These are phyloP conservation scores for Tridacna gigas DNA, from an alignment of 2,888 invertebrate genomes.

Conservation along the genomic window DNA sequence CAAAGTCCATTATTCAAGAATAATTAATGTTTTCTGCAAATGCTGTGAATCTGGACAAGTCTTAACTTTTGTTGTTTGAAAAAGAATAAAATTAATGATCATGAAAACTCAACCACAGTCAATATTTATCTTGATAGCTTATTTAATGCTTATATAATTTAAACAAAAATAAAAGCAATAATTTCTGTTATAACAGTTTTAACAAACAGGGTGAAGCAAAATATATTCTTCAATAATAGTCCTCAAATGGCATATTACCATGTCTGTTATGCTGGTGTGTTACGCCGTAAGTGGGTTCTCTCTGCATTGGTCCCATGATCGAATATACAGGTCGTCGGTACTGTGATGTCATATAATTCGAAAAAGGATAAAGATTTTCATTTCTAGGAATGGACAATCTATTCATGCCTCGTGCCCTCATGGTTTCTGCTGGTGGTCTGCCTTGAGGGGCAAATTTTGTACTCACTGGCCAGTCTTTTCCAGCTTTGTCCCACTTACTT, in stretches of 20 bases:
- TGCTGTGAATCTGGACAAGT: too few relatives aligned
- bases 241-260: conserved; percentile 83
- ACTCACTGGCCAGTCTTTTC: conserved; percentile 79
- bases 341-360: conserved; percentile 84
- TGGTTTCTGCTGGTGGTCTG: conserved; percentile 78
- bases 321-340: conserved; percentile 83
- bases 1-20: too few relatives aligned
- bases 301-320: conserved; percentile 83
- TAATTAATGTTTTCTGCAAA: too few relatives aligned
- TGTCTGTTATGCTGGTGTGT: conserved; percentile 83
- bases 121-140: too few relatives aligned
- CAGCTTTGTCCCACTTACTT: conserved; percentile 73
- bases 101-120: too few relatives aligned
- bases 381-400: conserved; percentile 74
- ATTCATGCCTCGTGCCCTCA: conserved; percentile 80
- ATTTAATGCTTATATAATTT: too few relatives aligned
- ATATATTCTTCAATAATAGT: conserved; percentile 77
- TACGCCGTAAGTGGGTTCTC: conserved; percentile 80
- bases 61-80: too few relatives aligned
- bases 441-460: conserved; percentile 71
- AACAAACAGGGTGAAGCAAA: background rate
- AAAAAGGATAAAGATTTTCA: conserved; percentile 81
- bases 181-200: too few relatives aligned
- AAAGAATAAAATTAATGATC: too few relatives aligned
- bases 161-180: too few relatives aligned